These are phyloP conservation scores for Drosophila mauritiana DNA, from an alignment of 1,140 invertebrate genomes.

Conservation along the genomic window DNA sequence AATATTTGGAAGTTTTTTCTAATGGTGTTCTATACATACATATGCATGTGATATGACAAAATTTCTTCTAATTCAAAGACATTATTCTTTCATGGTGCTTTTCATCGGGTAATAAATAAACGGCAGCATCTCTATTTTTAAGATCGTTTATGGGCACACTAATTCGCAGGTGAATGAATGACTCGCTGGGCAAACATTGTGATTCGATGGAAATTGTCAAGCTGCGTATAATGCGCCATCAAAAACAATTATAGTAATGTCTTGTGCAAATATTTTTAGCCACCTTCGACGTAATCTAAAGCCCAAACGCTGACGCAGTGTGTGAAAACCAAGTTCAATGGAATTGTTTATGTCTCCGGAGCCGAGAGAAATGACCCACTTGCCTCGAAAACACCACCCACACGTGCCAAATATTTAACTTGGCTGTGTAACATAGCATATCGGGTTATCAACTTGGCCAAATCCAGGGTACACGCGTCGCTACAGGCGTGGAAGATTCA, in stretches of 20 bases:
- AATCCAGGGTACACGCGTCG: constrained; percentile 62
- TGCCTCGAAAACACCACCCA: constrained; percentile 31
- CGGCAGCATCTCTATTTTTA: constrained; percentile 42
- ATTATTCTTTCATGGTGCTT: not conserved
- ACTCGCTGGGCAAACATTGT: constrained; percentile 59
- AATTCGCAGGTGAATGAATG: constrained; percentile 59
- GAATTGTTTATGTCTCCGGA: constrained; percentile 58
- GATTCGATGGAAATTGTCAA: constrained; percentile 66
- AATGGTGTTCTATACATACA: too few species aligned
- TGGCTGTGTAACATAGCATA: constrained; percentile 12
- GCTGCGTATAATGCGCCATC: constrained; percentile 50
- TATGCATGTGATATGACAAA: too few species aligned
- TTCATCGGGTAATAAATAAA: constrained; percentile 47
- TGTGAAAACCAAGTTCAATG: constrained; percentile 64
- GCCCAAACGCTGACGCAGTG: constrained; percentile 38
- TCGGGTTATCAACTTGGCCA: constrained; percentile 24
- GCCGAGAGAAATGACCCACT: constrained; percentile 42
- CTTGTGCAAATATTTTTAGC: constrained; percentile 63
- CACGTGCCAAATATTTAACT: constrained; percentile 30
- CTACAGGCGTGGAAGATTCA: constrained; percentile 57
- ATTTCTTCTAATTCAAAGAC: too few species aligned
- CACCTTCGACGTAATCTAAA: constrained; percentile 42
- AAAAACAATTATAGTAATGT: constrained; percentile 52
- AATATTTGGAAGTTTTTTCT: too few species aligned
- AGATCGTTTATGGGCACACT: constrained; percentile 62